Conservation (phyloP, 2,113 vertebrate genomes). For the Ifrita kowaldi region DNA sequence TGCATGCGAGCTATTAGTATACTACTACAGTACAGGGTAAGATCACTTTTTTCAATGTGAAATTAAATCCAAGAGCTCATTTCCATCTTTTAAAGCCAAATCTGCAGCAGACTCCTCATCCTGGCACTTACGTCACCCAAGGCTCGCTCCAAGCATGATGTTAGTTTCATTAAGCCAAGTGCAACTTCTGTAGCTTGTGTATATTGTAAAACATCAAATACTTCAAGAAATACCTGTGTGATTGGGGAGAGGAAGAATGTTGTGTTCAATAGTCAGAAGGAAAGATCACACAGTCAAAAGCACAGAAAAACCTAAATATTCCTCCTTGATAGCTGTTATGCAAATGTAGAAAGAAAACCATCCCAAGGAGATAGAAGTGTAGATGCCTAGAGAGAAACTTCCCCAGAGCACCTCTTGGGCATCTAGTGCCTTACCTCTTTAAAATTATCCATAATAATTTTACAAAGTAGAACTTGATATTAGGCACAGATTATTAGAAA, state of each 20-base stretch:
- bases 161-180: conserved; percentile 76
- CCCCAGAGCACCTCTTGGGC: neutral
- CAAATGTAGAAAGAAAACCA: neutral
- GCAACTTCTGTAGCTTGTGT: conserved; percentile 22
- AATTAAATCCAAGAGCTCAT: neutral
- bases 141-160: conserved; percentile 71
- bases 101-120: neutral
- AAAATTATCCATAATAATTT: neutral
- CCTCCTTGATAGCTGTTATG: neutral
- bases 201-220: conserved; percentile 46
- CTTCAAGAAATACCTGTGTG: conserved; percentile 71
- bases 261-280: neutral
- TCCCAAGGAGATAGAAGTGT: neutral
- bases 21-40: neutral
- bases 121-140: conserved; percentile 74
- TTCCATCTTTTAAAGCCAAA: neutral
- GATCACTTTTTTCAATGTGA: neutral
- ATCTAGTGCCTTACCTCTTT: neutral
- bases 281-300: neutral
- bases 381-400: neutral
- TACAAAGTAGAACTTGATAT: neutral
- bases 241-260: neutral
- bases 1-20: neutral
- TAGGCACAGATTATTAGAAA: neutral
- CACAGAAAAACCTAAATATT: neutral